Conservation (phyloP, 2,888 invertebrate genomes). For the Tinea trinotella region DNA sequence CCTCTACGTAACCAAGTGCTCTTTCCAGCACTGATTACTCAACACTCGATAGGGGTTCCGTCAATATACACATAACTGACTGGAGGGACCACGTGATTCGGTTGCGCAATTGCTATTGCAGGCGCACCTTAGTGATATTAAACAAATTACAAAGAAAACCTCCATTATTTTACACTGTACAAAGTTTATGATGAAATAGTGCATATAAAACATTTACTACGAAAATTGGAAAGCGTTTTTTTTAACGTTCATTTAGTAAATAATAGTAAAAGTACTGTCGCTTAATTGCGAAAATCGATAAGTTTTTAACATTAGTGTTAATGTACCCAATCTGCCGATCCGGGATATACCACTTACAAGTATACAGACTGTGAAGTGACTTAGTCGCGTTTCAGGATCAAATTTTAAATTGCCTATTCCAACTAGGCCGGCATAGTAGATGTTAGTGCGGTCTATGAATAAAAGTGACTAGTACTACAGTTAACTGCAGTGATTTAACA, state of each 20-base stretch:
- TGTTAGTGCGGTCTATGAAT: too few relatives aligned
- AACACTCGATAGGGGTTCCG: conserved; percentile 61
- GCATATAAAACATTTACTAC: neutral
- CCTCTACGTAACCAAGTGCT: conserved; percentile 65
- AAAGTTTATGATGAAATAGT: neutral
- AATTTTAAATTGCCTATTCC: too few relatives aligned
- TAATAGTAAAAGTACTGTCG: neutral
- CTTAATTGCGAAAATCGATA: neutral
- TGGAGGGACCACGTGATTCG: conserved; percentile 58
- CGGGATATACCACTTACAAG: too few relatives aligned
- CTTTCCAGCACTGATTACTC: conserved; percentile 64
- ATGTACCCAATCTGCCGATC: neutral
- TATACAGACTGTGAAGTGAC: too few relatives aligned
- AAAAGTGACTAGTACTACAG: too few relatives aligned
- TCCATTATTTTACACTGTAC: conserved; percentile 34
- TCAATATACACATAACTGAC: conserved; percentile 59
- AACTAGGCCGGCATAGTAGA: too few relatives aligned
- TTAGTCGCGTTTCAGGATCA: too few relatives aligned
- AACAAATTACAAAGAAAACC: conserved; percentile 46
- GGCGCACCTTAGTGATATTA: conserved; percentile 48
- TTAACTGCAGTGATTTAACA: too few relatives aligned
- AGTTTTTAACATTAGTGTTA: neutral
- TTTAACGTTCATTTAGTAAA: neutral
- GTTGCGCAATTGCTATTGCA: conserved; percentile 58
- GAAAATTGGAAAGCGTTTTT: conserved; percentile 10